These are phyloP conservation scores for Tenualosa thibaudeaui DNA, from an alignment of 2,797 vertebrate genomes.

Conservation along the genomic window DNA sequence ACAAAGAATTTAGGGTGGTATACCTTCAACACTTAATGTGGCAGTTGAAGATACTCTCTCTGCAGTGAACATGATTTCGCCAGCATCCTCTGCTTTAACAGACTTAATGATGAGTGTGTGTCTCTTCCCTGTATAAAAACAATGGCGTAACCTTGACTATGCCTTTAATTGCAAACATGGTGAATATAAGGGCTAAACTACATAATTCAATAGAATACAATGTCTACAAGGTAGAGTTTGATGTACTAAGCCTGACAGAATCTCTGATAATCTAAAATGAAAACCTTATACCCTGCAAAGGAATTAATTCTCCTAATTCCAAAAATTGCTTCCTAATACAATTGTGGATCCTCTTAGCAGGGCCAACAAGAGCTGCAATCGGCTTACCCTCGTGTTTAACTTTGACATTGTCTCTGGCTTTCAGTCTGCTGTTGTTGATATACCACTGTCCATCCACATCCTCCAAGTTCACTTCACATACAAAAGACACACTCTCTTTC, in stretches of 20 bases:
- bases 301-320: neutral
- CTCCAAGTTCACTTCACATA: slow-evolving; percentile 87
- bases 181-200: no score
- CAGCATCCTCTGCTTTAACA: slow-evolving; percentile 83
- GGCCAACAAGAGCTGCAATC: neutral
- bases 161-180: slow-evolving; percentile 36
- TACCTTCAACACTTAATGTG: slow-evolving; percentile 86
- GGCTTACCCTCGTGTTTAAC: slow-evolving; percentile 85
- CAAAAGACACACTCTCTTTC: slow-evolving; percentile 79
- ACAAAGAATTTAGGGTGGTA: neutral
- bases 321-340: neutral
- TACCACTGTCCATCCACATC: slow-evolving; percentile 93
- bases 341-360: neutral
- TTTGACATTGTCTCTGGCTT: slow-evolving; percentile 82
- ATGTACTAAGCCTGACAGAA: neutral
- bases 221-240: neutral
- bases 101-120: slow-evolving; percentile 79
- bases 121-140: neutral
- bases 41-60: slow-evolving; percentile 86
- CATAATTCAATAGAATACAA: neutral
- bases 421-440: slow-evolving; percentile 80
- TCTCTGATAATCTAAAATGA: neutral
- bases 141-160: slow-evolving; percentile 73
- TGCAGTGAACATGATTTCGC: slow-evolving; percentile 88
- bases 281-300: neutral